Evolutionary conservation across 2,797 vertebrate genomes (phyloP).

Genomic region (Darevskia nairensis): DNA sequence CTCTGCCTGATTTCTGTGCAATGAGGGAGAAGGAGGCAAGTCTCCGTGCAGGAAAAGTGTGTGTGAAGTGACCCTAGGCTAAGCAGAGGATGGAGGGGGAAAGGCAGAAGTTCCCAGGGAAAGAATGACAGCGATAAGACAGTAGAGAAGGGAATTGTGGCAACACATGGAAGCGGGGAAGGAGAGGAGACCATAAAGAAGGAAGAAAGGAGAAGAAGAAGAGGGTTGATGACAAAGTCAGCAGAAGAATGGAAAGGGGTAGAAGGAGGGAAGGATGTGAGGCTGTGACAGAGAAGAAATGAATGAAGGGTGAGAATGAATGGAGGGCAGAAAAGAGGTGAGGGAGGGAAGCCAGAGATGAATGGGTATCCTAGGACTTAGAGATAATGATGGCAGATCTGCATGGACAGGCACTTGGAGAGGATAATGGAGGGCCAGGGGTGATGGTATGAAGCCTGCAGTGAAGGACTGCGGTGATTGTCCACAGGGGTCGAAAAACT

Average conservation of each 20-base stretch:
- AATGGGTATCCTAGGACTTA: background rate
- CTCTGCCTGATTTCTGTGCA: background rate
- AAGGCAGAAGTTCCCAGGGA: background rate
- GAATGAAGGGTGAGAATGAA: background rate
- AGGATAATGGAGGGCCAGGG: background rate
- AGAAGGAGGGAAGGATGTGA: background rate
- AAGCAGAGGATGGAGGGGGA: background rate
- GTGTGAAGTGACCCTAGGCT: background rate
- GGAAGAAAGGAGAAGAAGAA: background rate
- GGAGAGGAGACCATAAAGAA: background rate
- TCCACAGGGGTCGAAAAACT: too few relatives aligned
- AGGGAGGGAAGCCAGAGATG: background rate
- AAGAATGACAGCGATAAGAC: background rate
- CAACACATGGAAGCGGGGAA: background rate
- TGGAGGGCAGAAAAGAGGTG: background rate
- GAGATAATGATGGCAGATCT: background rate
- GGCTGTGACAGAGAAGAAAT: too few relatives aligned
- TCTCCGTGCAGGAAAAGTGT: background rate
- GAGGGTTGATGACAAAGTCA: fast-evolving
- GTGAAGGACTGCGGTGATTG: too few relatives aligned
- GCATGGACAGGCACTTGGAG: background rate
- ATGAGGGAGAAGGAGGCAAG: background rate
- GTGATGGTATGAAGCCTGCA: background rate
- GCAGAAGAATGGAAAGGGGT: too few relatives aligned
- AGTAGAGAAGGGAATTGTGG: background rate